These are phyloP conservation scores for Gobio occitaniae DNA, from an alignment of 2,797 vertebrate species.

Conservation along the genomic window DNA sequence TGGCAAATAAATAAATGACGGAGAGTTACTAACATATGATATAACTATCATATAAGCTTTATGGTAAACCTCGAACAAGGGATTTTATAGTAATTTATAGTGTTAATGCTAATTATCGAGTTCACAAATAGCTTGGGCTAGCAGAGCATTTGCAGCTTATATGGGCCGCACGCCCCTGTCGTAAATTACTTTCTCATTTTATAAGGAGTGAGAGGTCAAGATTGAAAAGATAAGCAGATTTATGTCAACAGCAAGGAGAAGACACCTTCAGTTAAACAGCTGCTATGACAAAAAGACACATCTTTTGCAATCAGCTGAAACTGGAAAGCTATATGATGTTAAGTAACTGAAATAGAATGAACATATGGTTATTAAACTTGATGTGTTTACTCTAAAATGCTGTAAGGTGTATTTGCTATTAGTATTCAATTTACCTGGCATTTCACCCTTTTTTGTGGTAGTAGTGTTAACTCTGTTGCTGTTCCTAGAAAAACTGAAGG, in stretches of 20 bases:
- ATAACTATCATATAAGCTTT: too few relatives aligned
- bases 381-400: not conserved
- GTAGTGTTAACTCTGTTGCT: conserved; percentile 37
- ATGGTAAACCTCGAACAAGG: too few relatives aligned
- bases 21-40: too few relatives aligned
- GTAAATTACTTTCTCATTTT: conserved; percentile 41
- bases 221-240: conserved; percentile 20
- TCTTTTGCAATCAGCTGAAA: not conserved
- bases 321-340: not conserved
- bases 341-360: not conserved
- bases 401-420: not conserved
- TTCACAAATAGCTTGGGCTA: too few relatives aligned
- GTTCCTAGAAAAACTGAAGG: conserved; percentile 45
- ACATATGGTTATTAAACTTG: not conserved
- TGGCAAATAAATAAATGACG: too few relatives aligned
- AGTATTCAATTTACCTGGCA: not conserved
- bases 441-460: conserved; percentile 27
- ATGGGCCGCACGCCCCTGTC: not conserved
- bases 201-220: not conserved
- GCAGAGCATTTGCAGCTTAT: too few relatives aligned
- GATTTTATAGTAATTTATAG: too few relatives aligned
- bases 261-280: not conserved
- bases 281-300: not conserved
- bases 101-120: too few relatives aligned
- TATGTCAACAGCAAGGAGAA: not conserved